Base-by-base conservation (phyloP, 1,140 invertebrate species). In the Bombus balteatus region DNA sequence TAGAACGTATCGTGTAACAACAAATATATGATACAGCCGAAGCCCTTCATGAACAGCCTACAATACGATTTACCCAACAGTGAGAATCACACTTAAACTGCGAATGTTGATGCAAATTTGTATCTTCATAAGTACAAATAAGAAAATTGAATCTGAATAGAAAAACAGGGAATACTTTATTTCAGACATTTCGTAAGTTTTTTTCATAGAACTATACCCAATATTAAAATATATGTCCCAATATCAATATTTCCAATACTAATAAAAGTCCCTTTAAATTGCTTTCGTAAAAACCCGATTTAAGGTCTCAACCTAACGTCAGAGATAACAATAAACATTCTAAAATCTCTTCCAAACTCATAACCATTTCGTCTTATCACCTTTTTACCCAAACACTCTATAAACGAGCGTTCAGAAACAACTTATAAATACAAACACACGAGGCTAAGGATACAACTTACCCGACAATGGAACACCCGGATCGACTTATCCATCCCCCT, bases 401-500 rank as follows among this genome's bases (percentile, higher is more conserved):
- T 13, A 43, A 43, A 41, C 39, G 39, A 41, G 12, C 25, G 18
- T 28, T 28, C 39, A 25, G 32, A 13, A 57, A 75, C 74, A 57
- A 37, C 10, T 32, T 18, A 28, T 15, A 3, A n/a, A 43, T 18
- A 28, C 32, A 57, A 75, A 34, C n/a, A 37, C 25, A 22, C 47
- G 59, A 62, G 4, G 59, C 32, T 15, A 57, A 59, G 59, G 15
- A 59, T 59, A 76, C 57, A 34, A 59, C 28, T 59, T 53, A 39
- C 2, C 53, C 74, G 74, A 76, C 74, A 76, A 76, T 76, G 47
- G 47, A 57, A 57, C 34, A 25, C 47, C 8, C 13, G 34, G 53
- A 76, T 59, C 74, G 74, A 59, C 53, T 39, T 59, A 59, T 76
- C 53, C 74, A 25, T 59, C 34, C 53, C 73, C 73, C 74, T 76